Conservation (phyloP, 2,113 vertebrate genomes). For the Myodes glareolus region DNA sequence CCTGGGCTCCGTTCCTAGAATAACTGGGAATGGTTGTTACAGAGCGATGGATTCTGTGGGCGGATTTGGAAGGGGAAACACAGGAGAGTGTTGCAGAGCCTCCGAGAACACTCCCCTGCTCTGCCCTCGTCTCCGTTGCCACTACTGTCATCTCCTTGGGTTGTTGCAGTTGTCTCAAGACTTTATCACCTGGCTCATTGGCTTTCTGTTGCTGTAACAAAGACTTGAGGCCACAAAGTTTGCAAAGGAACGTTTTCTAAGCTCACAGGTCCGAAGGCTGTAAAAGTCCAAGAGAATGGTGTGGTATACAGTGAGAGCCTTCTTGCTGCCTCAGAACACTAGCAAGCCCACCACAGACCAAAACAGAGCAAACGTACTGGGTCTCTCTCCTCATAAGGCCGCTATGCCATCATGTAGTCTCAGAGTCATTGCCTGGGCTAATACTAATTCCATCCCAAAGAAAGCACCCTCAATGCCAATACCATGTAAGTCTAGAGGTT, state of each 20-base stretch:
- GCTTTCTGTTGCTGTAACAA: not conserved
- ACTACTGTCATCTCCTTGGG: too few relatives aligned
- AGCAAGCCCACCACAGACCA: not conserved
- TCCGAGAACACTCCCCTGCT: too few relatives aligned
- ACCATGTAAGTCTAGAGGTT: not conserved
- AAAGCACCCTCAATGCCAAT: too few relatives aligned
- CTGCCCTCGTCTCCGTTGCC: not conserved
- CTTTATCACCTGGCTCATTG: not conserved
- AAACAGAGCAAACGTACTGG: not conserved
- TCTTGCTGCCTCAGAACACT: not conserved
- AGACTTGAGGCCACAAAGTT: too few relatives aligned
- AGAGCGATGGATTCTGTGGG: not conserved
- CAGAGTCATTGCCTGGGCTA: not conserved
- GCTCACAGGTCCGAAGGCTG: not conserved
- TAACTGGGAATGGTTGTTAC: not conserved
- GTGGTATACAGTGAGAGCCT: not conserved
- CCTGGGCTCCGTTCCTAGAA: rapidly evolving
- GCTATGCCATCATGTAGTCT: not conserved
- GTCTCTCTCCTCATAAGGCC: not conserved
- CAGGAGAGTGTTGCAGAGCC: not conserved
- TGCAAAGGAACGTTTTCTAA: not conserved
- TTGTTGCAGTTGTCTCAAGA: not conserved
- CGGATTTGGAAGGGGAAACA: not conserved
- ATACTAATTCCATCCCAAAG: not conserved
- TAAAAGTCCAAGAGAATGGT: not conserved